Conservation (phyloP, 2,797 vertebrate genomes). For the Anniella stebbinsi region DNA sequence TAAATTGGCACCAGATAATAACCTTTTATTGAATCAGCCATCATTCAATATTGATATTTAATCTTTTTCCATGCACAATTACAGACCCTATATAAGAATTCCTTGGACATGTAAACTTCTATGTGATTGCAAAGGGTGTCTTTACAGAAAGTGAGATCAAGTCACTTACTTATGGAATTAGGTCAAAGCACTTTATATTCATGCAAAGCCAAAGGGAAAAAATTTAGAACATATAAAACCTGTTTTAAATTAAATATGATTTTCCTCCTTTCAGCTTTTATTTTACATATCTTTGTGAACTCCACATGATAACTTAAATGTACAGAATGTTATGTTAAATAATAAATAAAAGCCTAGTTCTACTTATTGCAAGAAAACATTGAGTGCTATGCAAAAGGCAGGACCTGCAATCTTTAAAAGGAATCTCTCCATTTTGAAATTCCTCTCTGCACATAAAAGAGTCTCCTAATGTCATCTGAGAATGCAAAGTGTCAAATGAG, state of each 20-base stretch:
- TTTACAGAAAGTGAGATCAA: conserved; percentile 34
- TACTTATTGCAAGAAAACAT: conserved; percentile 28
- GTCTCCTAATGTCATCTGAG: conserved; percentile 6
- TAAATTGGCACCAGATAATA: conserved; percentile 60
- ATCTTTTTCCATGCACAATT: conserved; percentile 36
- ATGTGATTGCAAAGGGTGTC: conserved; percentile 35
- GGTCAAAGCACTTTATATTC: conserved; percentile 47
- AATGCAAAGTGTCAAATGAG: conserved; percentile 17
- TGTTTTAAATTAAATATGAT: conserved; percentile 50
- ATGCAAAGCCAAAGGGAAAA: conserved; percentile 51
- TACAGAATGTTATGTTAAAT: conserved; percentile 40
- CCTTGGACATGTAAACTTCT: not conserved
- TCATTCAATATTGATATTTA: conserved; percentile 51
- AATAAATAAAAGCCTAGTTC: conserved; percentile 24
- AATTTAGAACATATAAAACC: conserved; percentile 6
- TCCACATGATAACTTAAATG: conserved; percentile 8
- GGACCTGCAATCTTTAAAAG: conserved; percentile 37
- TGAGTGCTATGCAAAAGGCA: conserved; percentile 5
- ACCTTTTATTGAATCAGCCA: conserved; percentile 58
- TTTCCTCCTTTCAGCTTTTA: conserved; percentile 7
- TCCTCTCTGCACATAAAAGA: not conserved
- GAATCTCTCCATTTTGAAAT: conserved; percentile 21
- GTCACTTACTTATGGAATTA: conserved; percentile 41
- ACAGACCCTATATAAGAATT: conserved; percentile 45
- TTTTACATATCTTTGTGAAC: not conserved